phyloP scores from a whole-genome alignment of 2,797 vertebrate genomes.

The Acanthiza pusilla region DNA sequence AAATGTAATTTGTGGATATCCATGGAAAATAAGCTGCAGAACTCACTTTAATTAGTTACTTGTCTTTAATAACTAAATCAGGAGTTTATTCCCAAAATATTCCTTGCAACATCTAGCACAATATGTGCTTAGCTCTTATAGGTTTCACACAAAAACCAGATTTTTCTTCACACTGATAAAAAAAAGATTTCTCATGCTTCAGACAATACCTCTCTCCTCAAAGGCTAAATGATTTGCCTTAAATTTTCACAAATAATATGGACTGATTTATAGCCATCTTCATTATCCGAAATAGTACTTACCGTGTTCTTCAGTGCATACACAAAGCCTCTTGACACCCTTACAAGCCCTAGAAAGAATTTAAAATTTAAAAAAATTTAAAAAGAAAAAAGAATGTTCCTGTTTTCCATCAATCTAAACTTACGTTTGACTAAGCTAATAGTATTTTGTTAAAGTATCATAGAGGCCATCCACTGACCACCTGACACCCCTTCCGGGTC shows the following conservation, averaged over 20 bases:
- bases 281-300: background rate
- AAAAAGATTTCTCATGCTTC: background rate
- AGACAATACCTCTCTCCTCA: background rate
- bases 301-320: accelerated
- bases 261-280: background rate
- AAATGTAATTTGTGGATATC: background rate
- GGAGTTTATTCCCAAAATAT: background rate
- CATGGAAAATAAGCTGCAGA: background rate
- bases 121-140: background rate
- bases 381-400: background rate
- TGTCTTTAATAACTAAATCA: background rate
- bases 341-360: background rate
- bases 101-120: background rate
- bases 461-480: background rate
- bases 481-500: background rate
- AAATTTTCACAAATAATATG: background rate
- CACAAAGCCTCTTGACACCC: background rate
- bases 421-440: background rate
- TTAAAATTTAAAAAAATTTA: too few species aligned
- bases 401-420: background rate
- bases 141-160: background rate
- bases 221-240: background rate
- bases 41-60: background rate
- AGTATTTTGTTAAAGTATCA: background rate
- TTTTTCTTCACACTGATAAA: background rate